A percentile compares a stretch with the other conserved stretches of the same genome.
Conservation (phyloP, 2,888 invertebrate genomes). For the Polia nebulosa region DNA sequence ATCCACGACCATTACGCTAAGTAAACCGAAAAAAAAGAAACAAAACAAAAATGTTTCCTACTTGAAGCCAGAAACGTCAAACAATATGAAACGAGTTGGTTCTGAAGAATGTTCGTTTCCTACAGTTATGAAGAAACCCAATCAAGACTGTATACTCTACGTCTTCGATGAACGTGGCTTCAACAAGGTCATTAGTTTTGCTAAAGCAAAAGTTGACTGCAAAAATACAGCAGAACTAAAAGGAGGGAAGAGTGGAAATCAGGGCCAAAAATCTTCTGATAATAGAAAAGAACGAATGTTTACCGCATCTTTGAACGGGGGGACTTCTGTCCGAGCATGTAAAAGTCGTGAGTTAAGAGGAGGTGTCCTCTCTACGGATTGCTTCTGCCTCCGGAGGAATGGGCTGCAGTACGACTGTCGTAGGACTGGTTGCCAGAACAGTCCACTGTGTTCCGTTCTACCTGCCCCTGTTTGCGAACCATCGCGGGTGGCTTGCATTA, state of each 20-base stretch:
- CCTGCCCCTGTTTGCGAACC: conserved; percentile 83
- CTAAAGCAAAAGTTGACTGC: conserved; percentile 43
- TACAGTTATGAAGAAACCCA: conserved; percentile 4
- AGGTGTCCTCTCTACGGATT: conserved; percentile 88
- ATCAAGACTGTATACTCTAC: conserved; percentile 37
- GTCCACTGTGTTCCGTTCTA: conserved; percentile 76
- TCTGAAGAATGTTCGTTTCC: conserved; percentile 17
- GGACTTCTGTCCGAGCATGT: conserved; percentile 62
- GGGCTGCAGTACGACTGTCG: conserved; percentile 91
- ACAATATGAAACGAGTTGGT: not conserved
- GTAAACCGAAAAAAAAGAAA: not conserved
- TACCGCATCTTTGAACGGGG: conserved; percentile 13
- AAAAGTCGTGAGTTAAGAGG: conserved; percentile 89
- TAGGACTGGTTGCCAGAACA: conserved; percentile 87
- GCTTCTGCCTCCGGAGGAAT: conserved; percentile 90
- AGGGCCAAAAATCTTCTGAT: not conserved
- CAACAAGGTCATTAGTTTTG: conserved; percentile 30
- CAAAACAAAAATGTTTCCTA: not conserved
- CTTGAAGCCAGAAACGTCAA: conserved; percentile 5
- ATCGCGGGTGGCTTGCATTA: conserved; percentile 79
- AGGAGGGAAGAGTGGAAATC: not conserved
- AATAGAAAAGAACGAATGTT: conserved; percentile 14
- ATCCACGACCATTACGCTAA: not conserved
- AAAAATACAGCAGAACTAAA: conserved; percentile 10
- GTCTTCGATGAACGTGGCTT: conserved; percentile 40